Evolutionary conservation across 2,888 invertebrate species (phyloP).

Genomic region (Plemyria rubiginata): DNA sequence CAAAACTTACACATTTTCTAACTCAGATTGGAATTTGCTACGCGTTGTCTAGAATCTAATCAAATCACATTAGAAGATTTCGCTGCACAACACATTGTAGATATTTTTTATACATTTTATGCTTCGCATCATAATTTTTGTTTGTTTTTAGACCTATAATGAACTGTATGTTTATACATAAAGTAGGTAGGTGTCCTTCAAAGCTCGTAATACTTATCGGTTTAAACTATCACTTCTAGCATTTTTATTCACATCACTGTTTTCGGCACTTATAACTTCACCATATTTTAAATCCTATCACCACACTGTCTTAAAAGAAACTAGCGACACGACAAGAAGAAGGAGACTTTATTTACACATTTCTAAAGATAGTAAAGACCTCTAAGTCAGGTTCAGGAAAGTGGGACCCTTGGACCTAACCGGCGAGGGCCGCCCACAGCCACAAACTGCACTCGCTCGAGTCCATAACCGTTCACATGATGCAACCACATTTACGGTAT

Average conservation of each 20-base stretch:
- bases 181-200: neutral
- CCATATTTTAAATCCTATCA: neutral
- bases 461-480: conserved; percentile 60
- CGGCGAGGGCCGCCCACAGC: conserved; percentile 57
- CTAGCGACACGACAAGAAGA: no score
- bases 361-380: neutral
- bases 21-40: neutral
- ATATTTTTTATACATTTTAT: neutral
- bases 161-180: no score
- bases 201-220: neutral
- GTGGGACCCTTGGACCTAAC: conserved; percentile 45
- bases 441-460: conserved; percentile 58
- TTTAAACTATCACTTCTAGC: neutral
- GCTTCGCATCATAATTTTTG: neutral
- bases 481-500: conserved; percentile 69
- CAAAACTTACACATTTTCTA: neutral
- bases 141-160: no score
- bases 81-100: neutral
- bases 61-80: neutral
- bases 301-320: no score
- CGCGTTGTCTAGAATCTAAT: neutral
- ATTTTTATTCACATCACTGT: neutral
- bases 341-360: neutral
- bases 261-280: neutral
- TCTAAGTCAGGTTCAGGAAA: conserved; percentile 10